Evolutionary conservation across 2,888 invertebrate genomes (phyloP), one percentile per base, ranked within the genome.

Genomic region (Apoda limacodes): DNA sequence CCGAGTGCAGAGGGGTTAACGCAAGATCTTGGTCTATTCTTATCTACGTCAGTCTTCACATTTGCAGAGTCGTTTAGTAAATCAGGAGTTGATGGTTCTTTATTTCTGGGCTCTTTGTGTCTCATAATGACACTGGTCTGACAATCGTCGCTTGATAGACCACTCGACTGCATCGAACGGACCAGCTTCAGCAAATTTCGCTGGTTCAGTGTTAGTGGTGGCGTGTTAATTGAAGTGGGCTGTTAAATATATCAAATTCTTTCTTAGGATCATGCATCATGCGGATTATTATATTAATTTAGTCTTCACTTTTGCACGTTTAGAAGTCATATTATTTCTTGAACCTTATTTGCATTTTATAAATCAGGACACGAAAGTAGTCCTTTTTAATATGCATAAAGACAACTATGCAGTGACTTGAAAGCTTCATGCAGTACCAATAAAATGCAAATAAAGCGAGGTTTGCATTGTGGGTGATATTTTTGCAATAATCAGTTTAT

Each of bases 11-110:
- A 66, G 31, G 83, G 83, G 50, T 88, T 86, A n/a, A 88, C 83
- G 52, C 89, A 90, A 1, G 89, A 89, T 29, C 88, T 81, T 2
- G 90, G 89, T 40, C 90, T 75, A 46, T 82, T 80, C 59, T 83
- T 85, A 42, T 83, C 83, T 15, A 74, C 40, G 3, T 64, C 59
- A 4, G 78, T 75, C 56, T 75, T 82, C 12, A 75, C 64, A 32
- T 78, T 76, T 4, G 81, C 81, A 3, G 85, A 84, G 40, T 84
- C 83, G 43, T 83, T 83, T 15, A 85, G 53, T 14, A 85, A 56
- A 50, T 85, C 85, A 17, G 85, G 84, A n/a, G 85, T 80, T 6
- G 82, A 81, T 2, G 82, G 80, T 40, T 83, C 82, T 48, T 71
- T 74, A 39, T 61, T 69, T 52, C 57, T 74, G 28, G 80, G 69